Conservation (phyloP, 2,113 vertebrate species). For the Holacanthus passer region DNA sequence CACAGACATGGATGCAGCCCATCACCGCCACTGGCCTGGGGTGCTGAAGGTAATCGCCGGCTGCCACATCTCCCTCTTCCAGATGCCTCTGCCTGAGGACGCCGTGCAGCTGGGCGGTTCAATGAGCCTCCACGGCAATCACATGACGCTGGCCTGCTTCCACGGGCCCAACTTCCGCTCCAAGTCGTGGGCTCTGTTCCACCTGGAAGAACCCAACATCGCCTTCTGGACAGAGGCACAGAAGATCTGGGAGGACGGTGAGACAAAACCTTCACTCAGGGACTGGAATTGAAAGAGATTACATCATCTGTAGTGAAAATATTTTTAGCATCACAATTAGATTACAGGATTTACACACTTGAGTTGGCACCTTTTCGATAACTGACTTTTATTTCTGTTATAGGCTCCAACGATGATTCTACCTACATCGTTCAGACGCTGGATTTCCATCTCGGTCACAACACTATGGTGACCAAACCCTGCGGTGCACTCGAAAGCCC, state of each 20-base stretch:
- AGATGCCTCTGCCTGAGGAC: conserved; percentile 94
- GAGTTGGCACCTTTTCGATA: background rate
- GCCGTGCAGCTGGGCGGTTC: conserved; percentile 97
- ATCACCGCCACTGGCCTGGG: conserved; percentile 98
- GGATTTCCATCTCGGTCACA: conserved; percentile 97
- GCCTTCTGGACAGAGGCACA: conserved; percentile 99
- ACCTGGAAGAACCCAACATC: conserved; percentile 98
- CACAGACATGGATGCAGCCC: conserved; percentile 93
- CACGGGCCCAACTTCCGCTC: conserved; percentile 98
- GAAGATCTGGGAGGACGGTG: conserved; percentile 98
- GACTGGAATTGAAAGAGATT: background rate
- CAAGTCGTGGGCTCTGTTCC: conserved; percentile 98
- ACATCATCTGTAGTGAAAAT: background rate
- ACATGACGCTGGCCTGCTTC: conserved; percentile 98
- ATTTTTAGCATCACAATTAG: background rate
- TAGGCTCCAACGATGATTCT: conserved; percentile 94
- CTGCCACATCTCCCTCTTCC: conserved; percentile 98
- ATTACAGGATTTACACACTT: background rate
- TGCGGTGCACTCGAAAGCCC: conserved; percentile 97
- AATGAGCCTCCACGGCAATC: conserved; percentile 98
- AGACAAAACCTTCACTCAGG: conserved; percentile 29
- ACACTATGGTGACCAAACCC: conserved; percentile 98
- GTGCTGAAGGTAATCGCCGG: conserved; percentile 94
- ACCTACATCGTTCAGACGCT: conserved; percentile 97
- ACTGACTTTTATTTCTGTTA: background rate